Evolutionary conservation across 2,113 vertebrate species (phyloP).

Genomic region (Mus pahari): DNA sequence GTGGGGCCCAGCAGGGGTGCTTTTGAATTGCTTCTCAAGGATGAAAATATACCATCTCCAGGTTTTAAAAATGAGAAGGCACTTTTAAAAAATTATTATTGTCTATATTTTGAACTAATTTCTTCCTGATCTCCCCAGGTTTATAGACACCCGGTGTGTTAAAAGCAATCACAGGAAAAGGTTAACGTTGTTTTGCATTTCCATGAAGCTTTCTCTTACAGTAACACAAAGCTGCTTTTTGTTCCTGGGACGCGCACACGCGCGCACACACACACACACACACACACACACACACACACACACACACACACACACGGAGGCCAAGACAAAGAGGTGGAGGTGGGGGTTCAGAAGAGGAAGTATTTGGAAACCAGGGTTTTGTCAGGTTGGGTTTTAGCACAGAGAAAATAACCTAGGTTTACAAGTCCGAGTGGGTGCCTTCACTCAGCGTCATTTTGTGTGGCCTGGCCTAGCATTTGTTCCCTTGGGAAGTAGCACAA

Average conservation of each 20-base stretch:
- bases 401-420: constrained; percentile 46
- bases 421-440: not conserved
- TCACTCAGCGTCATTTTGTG: not conserved
- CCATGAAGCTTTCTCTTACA: constrained; percentile 7
- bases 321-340: constrained; percentile 64
- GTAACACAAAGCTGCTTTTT: constrained; percentile 46
- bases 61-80: constrained; percentile 44
- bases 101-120: constrained; percentile 60
- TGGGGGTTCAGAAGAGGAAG: not conserved
- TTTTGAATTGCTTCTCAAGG: constrained; percentile 11
- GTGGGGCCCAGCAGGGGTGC: not conserved
- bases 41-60: not conserved
- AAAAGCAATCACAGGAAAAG: not conserved
- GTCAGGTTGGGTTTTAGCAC: not conserved
- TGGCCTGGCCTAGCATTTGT: not conserved
- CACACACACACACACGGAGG: constrained; percentile 1
- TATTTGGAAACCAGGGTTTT: not conserved
- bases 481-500: not conserved
- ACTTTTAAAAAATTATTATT: constrained; percentile 1
- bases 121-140: constrained; percentile 48
- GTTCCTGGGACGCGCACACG: constrained; percentile 3
- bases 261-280: not conserved
- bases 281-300: not conserved
- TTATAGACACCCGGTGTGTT: constrained; percentile 29
- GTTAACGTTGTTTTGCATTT: constrained; percentile 56